Percentiles rank a stretch among this genome's conserved stretches.
These are phyloP conservation scores for Alectura lathami DNA, from an alignment of 2,113 vertebrate genomes.

Conservation along the genomic window DNA sequence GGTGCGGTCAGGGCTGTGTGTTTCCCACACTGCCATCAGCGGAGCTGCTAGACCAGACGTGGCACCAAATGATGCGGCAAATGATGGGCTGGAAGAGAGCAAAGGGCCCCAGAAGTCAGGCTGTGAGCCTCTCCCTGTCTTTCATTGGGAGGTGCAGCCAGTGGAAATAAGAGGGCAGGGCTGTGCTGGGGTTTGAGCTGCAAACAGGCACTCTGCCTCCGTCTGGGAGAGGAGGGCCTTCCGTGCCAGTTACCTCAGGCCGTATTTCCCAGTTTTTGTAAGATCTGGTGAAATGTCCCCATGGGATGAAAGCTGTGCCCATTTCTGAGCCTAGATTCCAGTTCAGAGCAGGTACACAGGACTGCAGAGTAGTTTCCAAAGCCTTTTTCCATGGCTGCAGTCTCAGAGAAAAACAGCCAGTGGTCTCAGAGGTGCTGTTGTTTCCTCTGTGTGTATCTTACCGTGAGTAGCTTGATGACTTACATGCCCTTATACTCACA, in stretches of 20 bases:
- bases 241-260: background rate
- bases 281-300: background rate
- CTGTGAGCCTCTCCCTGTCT: background rate
- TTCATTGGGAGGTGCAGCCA: background rate
- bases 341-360: background rate
- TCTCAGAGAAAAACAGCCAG: background rate
- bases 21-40: background rate
- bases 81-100: background rate
- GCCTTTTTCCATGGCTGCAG: background rate
- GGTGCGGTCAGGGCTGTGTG: background rate
- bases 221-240: background rate
- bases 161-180: background rate
- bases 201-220: background rate
- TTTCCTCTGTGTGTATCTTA: background rate
- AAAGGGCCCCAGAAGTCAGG: background rate
- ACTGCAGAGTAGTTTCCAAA: background rate
- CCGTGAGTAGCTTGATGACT: background rate
- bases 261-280: background rate
- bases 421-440: background rate
- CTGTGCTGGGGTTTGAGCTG: background rate
- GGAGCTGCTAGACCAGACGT: background rate
- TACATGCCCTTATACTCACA: background rate
- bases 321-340: background rate
- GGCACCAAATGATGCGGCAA: background rate
- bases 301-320: fast-evolving